These are phyloP conservation scores for Kryphioiulus occultus DNA, from an alignment of 2,888 invertebrate species.

Conservation along the genomic window DNA sequence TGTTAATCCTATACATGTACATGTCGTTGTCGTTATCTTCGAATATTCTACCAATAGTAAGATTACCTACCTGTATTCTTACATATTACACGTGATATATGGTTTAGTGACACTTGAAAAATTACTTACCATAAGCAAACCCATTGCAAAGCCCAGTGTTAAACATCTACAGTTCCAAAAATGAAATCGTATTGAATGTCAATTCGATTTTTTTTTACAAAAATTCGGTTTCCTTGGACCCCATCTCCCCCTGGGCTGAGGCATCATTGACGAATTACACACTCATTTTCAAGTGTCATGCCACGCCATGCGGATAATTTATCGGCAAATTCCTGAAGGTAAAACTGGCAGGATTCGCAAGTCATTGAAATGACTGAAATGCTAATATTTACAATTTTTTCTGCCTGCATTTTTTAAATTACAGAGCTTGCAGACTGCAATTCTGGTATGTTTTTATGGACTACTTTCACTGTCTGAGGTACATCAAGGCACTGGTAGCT, in stretches of 20 bases:
- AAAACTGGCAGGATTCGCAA: background rate
- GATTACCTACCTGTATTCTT: no score
- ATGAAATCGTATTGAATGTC: no score
- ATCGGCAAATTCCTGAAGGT: background rate
- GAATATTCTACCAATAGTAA: no score
- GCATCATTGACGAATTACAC: background rate
- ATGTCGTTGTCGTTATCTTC: no score
- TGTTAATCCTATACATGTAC: no score
- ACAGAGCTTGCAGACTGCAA: background rate
- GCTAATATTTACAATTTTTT: constrained; percentile 25
- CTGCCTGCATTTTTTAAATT: background rate
- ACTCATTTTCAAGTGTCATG: background rate
- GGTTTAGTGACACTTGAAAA: no score
- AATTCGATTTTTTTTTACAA: background rate
- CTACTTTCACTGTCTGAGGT: background rate
- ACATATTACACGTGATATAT: no score
- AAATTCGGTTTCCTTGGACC: background rate
- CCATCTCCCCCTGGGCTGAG: background rate
- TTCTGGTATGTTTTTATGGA: background rate
- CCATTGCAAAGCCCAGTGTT: no score
- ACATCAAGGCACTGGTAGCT: background rate
- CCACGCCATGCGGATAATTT: background rate
- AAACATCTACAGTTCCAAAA: no score
- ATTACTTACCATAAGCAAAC: no score
- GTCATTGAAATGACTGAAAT: background rate